These are phyloP conservation scores for Anolis sagrei DNA, from an alignment of 2,113 vertebrate genomes.

Conservation along the genomic window DNA sequence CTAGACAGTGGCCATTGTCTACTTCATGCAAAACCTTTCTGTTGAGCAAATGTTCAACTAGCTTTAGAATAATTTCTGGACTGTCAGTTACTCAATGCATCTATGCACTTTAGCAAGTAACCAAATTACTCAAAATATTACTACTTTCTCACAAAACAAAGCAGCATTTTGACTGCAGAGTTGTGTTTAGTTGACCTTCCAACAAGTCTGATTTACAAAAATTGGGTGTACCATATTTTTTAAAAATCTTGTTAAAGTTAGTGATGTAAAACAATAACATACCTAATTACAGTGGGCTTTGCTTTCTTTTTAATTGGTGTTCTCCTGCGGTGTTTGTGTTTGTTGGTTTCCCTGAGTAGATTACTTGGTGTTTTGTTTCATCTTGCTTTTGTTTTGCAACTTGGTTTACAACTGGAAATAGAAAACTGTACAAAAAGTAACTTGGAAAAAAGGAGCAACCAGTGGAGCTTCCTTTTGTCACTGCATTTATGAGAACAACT, in stretches of 20 bases:
- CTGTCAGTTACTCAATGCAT: not conserved
- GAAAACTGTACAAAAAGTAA: not conserved
- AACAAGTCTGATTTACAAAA: not conserved
- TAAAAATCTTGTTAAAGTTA: not conserved
- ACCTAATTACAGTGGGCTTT: not conserved
- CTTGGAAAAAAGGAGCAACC: conserved; percentile 16
- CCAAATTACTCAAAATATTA: not conserved
- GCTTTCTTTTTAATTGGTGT: not conserved
- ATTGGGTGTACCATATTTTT: not conserved
- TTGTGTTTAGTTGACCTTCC: not conserved
- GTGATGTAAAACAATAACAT: not conserved
- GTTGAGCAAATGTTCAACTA: not conserved
- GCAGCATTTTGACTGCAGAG: not conserved
- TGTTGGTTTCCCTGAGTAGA: not conserved
- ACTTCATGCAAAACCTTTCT: not conserved
- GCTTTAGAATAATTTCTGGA: not conserved
- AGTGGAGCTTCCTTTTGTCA: not conserved
- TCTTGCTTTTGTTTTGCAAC: not conserved
- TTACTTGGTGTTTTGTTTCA: not conserved
- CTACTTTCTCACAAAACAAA: not conserved
- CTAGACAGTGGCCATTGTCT: not conserved
- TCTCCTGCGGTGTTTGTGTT: not conserved
- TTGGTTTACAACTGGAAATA: conserved; percentile 25
- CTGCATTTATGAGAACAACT: conserved; percentile 16
- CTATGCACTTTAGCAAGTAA: not conserved